Conservation (phyloP, 2,113 vertebrate genomes). For the Amia ocellicauda region DNA sequence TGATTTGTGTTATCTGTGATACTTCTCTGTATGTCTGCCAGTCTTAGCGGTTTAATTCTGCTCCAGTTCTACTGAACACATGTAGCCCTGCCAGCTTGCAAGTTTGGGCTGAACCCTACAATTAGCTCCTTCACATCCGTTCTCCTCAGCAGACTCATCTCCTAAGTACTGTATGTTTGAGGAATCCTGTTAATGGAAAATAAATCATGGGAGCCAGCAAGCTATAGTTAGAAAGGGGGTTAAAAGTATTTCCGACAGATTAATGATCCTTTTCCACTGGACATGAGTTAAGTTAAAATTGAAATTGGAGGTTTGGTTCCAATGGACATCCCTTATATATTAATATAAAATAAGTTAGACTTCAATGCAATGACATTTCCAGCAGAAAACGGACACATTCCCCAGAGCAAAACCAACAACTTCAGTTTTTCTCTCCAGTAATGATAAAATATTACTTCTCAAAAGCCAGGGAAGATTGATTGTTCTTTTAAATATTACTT, state of each 20-base stretch:
- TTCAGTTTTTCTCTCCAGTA: background rate
- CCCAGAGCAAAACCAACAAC: background rate
- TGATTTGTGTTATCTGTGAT: no score
- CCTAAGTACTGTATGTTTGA: no score
- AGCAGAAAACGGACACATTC: background rate
- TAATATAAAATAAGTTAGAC: no score
- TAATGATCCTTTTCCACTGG: slow-evolving; percentile 4
- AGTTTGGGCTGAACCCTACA: no score
- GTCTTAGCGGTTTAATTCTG: no score
- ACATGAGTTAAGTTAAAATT: background rate
- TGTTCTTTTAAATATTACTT: background rate
- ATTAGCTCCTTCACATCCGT: no score
- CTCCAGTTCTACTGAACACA: no score
- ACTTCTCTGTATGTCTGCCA: no score
- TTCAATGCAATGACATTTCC: no score
- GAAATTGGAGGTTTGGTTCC: background rate
- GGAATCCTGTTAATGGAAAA: no score
- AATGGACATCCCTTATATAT: background rate
- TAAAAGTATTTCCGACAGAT: slow-evolving; percentile 5
- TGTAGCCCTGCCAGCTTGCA: no score
- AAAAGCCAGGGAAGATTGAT: slow-evolving; percentile 5
- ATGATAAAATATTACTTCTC: background rate
- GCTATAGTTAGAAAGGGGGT: background rate
- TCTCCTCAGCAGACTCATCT: no score
- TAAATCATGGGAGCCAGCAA: background rate